Percentiles rank a stretch among this genome's conserved stretches.
These are phyloP conservation scores for Galbula dea DNA, from an alignment of 2,113 vertebrate species.

Conservation along the genomic window DNA sequence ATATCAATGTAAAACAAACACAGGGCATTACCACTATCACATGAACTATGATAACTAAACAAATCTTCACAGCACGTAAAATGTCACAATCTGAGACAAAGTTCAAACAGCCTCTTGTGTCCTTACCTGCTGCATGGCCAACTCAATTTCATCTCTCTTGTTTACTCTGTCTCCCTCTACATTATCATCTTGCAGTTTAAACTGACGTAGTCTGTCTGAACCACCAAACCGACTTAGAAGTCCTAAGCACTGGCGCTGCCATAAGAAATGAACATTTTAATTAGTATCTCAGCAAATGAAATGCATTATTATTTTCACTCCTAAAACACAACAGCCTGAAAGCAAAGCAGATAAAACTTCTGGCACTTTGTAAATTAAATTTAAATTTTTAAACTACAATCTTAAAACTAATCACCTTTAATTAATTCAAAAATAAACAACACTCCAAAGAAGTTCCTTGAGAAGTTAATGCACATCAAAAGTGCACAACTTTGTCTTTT, in stretches of 20 bases:
- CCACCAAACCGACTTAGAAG: conserved; percentile 89
- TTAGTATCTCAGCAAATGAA: background rate
- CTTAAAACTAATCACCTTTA: background rate
- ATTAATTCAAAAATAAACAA: background rate
- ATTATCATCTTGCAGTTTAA: conserved; percentile 85
- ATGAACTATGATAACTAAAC: background rate
- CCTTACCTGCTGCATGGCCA: conserved; percentile 92
- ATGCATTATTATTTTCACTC: background rate
- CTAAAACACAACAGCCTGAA: background rate
- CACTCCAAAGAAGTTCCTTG: background rate
- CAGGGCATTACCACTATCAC: background rate
- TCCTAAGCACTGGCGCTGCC: conserved; percentile 88
- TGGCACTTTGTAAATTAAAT: background rate
- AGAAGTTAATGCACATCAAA: background rate
- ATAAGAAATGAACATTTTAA: background rate
- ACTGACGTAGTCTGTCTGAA: conserved; percentile 84
- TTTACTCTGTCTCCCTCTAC: conserved; percentile 82
- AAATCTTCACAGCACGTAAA: background rate
- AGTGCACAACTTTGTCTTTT: background rate
- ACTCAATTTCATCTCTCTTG: conserved; percentile 86
- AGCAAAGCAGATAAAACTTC: background rate
- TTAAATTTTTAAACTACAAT: background rate
- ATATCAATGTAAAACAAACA: background rate
- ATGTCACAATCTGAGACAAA: background rate
- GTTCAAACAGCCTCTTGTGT: background rate